Conservation (phyloP, 1,140 invertebrate genomes). For the Cecropterus lyciades region DNA sequence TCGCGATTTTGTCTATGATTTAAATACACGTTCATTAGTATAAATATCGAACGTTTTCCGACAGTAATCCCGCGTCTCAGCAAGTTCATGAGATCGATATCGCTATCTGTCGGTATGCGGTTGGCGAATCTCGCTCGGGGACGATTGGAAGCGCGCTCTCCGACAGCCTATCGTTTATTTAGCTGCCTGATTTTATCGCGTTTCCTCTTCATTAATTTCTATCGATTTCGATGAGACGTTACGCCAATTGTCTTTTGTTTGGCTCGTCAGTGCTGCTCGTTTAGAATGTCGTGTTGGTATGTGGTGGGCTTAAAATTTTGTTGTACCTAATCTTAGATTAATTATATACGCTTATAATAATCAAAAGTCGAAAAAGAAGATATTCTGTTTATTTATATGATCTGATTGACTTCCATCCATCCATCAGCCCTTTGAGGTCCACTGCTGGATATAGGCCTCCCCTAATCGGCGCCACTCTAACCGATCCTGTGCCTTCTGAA, state of each 20-base stretch:
- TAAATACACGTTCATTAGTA: neutral
- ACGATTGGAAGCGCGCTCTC: constrained; percentile 19
- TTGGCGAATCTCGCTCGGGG: constrained; percentile 14
- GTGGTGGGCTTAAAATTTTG: too few species aligned
- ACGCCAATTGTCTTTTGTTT: neutral
- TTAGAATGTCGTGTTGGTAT: too few species aligned
- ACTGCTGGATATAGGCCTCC: too few species aligned
- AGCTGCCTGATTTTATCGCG: constrained; percentile 17
- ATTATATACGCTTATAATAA: too few species aligned
- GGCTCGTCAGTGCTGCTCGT: neutral
- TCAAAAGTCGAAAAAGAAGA: too few species aligned
- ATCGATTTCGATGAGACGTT: constrained; percentile 7
- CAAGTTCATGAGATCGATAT: constrained; percentile 18
- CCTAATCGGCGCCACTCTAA: too few species aligned
- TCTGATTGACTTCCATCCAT: too few species aligned
- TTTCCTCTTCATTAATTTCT: constrained; percentile 34
- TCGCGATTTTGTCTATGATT: too few species aligned
- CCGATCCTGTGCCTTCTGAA: too few species aligned
- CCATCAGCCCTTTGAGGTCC: too few species aligned
- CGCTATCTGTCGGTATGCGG: constrained; percentile 8
- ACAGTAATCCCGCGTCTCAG: constrained; percentile 1
- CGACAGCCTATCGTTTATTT: constrained; percentile 26
- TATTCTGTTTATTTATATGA: too few species aligned
- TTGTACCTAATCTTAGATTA: too few species aligned
- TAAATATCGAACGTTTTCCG: neutral